Base-by-base conservation (phyloP, 2,797 vertebrate genomes). In the Tangara arthus region DNA sequence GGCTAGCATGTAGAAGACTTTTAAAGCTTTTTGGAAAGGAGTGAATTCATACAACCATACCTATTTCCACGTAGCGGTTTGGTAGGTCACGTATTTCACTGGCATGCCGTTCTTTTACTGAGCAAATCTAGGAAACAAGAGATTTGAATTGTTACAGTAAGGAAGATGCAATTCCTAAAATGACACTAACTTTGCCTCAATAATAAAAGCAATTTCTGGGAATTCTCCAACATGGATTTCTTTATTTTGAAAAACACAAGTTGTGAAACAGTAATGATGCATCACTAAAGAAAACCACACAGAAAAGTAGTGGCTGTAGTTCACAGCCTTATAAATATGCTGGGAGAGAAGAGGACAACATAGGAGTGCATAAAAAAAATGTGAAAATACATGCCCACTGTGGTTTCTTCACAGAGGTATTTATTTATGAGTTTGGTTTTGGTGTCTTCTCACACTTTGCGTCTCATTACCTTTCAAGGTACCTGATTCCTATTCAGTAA, bases 11-110 rank as follows among this genome's bases (percentile, higher is more conserved):
- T 28, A 17, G 56, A 68, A 75, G 63, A 82, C 28, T 32, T 89
- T 44, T 22, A 79, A 56, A 63, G 59, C 68, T 76, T 30, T 87
- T 63, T 53, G 64, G 44, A 68, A 50, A 64, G 34, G 41, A 61
- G 23, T 1, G 4, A 6, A n/a, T 30, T 57, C 3, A 8, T 15
- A 27, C 30, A 35, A 11, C 23, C 94, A 8, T 98, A 99, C 99
- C 99, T 97, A 99, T 99, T 98, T 99, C 99, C 94, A 99, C 99
- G 3, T 99, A 99, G 92, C 99, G 99, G 92, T 98, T 99, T 17
- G 99, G 99, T 57, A 99, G 98, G 94, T 99, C 99, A 94, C 99
- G 98, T 97, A 99, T 98, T 96, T 99, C 99, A 64, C 98, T 98
- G 39, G 99, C 98, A 83, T 99, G 99, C 53, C 99, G 97, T 84